Evolutionary conservation across 2,888 invertebrate genomes (phyloP).

Genomic region (Synergus japonicus): DNA sequence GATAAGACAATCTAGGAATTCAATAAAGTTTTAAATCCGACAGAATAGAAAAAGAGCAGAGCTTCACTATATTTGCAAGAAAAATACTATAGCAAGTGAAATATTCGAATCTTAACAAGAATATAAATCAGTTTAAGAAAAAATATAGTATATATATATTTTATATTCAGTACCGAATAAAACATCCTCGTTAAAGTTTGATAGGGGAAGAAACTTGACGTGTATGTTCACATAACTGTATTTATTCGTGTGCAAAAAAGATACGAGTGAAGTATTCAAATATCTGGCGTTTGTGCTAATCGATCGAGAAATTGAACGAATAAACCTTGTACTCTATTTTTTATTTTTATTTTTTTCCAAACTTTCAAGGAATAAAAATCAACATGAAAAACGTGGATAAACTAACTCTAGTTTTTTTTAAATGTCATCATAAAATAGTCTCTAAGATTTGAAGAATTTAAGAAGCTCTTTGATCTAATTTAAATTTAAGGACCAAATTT

Average conservation of each 20-base stretch:
- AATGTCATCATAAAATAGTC: background rate
- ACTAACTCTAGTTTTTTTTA: background rate
- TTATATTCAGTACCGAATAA: background rate
- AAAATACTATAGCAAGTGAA: background rate
- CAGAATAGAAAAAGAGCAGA: background rate
- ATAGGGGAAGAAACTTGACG: background rate
- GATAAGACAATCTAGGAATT: background rate
- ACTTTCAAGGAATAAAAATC: background rate
- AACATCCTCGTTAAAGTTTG: background rate
- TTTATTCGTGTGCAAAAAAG: background rate
- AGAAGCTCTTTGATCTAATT: background rate
- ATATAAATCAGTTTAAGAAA: background rate
- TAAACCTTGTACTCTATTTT: background rate
- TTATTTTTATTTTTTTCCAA: background rate
- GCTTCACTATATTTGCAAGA: background rate
- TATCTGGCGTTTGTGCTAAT: background rate
- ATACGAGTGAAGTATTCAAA: conserved; percentile 8
- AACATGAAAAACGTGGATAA: background rate
- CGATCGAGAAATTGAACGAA: background rate
- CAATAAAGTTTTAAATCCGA: background rate
- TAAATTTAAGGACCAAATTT: background rate
- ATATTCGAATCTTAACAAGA: background rate
- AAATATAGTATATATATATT: background rate
- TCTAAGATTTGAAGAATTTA: background rate
- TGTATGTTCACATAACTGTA: background rate